These are phyloP conservation scores for Rallus limicola DNA, from an alignment of 2,113 vertebrate genomes.

Conservation along the genomic window DNA sequence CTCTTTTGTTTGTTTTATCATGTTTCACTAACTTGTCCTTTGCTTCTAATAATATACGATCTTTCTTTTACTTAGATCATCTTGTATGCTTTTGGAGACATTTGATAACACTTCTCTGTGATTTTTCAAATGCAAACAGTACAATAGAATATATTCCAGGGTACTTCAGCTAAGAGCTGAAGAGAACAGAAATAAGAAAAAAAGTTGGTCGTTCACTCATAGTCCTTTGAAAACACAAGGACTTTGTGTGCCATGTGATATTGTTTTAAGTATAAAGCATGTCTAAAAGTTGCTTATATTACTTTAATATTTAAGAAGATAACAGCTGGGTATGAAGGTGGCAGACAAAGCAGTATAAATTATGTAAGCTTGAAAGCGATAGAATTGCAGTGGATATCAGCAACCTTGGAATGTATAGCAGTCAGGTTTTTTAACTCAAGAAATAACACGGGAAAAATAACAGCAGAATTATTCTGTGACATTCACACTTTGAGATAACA, in stretches of 20 bases:
- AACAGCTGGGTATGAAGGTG: conserved; percentile 42
- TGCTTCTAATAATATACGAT: background rate
- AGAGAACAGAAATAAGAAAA: conserved; percentile 24
- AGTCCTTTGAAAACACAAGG: conserved; percentile 49
- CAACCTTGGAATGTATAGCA: conserved; percentile 56
- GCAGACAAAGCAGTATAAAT: conserved; percentile 67
- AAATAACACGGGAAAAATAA: conserved; percentile 28
- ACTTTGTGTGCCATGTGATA: background rate
- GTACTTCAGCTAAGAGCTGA: conserved; percentile 15
- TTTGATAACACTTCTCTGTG: background rate
- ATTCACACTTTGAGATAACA: conserved; percentile 1
- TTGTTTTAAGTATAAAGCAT: conserved; percentile 15
- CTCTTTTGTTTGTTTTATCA: background rate
- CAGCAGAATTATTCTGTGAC: conserved; percentile 52
- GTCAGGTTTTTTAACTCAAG: conserved; percentile 7
- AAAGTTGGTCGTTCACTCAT: background rate
- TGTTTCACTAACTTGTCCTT: background rate
- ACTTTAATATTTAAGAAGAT: conserved; percentile 59
- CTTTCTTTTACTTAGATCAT: background rate
- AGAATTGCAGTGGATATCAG: conserved; percentile 2
- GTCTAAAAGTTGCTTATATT: conserved; percentile 57
- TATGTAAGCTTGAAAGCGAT: conserved; percentile 55
- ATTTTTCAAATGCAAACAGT: conserved; percentile 47
- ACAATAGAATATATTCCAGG: background rate
- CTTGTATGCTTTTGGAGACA: background rate